Evolutionary conservation across 2,113 vertebrate species (phyloP), one percentile per base, ranked within the genome.

Genomic region (Rhinoptilus africanus): DNA sequence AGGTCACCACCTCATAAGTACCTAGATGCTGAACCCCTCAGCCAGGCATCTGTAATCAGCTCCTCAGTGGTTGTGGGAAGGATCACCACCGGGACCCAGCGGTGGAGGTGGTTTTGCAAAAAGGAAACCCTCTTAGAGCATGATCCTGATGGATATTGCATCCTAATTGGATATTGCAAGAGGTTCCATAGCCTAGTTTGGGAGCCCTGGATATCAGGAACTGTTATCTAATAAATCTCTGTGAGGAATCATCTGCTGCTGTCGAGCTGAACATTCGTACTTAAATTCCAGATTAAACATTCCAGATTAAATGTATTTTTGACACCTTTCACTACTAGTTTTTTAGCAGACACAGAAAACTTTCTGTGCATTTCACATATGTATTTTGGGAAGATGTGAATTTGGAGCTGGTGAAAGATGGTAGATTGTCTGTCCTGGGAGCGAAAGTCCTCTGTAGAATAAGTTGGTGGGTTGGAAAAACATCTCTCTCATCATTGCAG

Each of bases 331-430:
- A 19, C 45, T 71, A 54, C 54, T 51, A 59, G 41, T n/a, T 83
- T 85, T 93, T 93, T 81, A 88, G 34, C 56, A 95, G 86, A 59
- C 60, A 39, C 16, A 57, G 69, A 64, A 84, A 92, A 87, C n/a
- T 87, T 41, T 32, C 64, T 63, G 87, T 51, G 56, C 34, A 0
- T 30, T 92, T 93, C 80, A 81, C 79, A 37, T 54, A 82, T 60
- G 56, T 92, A 94, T 94, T 94, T 88, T 83, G 39, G 71, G 92
- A 50, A 93, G 12, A 85, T 85, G 48, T 73, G 81, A 94, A 94
- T 93, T 9, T 50, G 75, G 57, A 94, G 69, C 69, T 93, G 71
- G 37, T 67, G 54, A 22, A 86, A 76, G 73, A 81, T 84, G 56
- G 51, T 45, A 92, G 80, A 50, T 60, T 23, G 45, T 76, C 83